Evolutionary conservation across 1,140 invertebrate genomes (phyloP), one percentile per base, ranked within the genome.

Genomic region (Drosophila sulfurigaster): DNA sequence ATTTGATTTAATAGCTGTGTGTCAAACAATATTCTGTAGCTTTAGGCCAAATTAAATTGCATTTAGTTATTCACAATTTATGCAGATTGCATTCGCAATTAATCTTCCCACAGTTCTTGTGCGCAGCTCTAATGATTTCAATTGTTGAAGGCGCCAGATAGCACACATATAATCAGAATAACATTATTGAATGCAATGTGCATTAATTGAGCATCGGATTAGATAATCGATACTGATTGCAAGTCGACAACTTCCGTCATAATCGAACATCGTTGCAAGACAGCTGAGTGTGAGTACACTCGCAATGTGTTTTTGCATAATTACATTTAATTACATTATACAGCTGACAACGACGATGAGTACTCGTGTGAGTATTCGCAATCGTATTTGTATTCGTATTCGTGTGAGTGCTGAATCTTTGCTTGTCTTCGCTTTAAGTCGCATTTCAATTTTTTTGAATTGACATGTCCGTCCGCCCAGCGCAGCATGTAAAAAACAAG

Each of bases 141-240:
- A 20, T 38, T 38, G 13, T 38, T 16, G 11, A 16, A 38, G 45
- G 7, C 58, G 58, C 60, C 35, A 35, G 8, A 41, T 1, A 41
- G 25, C 16, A 43, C 28, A 54, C 7, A 64, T 43, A 13, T 43
- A 38, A 64, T 52, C 1, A n/a, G 48, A 28, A 69, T 69, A 52
- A 51, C 43, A 62, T 48, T 70, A 46, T 43, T 68, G 48, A 52
- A 67, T 70, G 60, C 67, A 76, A 58, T 51, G 58, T 56, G 13
- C 25, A 30, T 65, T 78, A 71, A 65, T 63, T 68, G 58, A 41
- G 54, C 16, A 66, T 65, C 41, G 46, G 79, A 80, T 88, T 88
- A 83, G 85, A 88, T 89, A 81, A 88, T 73, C 70, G 76, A 58
- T 60, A 64, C 66, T 68, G 83, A 82, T 88, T 86, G 79, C 65